Evolutionary conservation across 2,797 vertebrate species (phyloP).

Genomic region (Rhabdophis nuchalis): DNA sequence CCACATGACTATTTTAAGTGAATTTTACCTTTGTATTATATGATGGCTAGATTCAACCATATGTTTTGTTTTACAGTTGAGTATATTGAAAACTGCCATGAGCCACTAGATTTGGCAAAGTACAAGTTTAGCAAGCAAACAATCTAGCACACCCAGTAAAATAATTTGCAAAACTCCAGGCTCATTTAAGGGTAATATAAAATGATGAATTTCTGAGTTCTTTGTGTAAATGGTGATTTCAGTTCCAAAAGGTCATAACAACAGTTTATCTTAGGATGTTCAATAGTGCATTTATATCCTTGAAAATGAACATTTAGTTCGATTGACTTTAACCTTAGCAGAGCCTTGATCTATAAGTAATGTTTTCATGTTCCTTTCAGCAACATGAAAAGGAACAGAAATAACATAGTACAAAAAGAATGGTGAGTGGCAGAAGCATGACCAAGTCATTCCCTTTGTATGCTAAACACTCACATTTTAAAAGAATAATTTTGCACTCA

Average conservation of each 20-base stretch:
- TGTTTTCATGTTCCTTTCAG: constrained; percentile 20
- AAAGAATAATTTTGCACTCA: neutral
- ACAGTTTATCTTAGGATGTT: constrained; percentile 4
- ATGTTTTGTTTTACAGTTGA: neutral
- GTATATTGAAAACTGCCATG: neutral
- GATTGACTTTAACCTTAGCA: neutral
- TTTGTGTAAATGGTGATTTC: neutral
- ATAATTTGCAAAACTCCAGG: neutral
- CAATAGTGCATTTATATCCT: constrained; percentile 15
- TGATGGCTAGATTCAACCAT: neutral
- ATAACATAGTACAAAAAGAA: constrained; percentile 8
- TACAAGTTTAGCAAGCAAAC: neutral
- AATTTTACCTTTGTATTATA: neutral
- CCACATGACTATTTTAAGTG: neutral
- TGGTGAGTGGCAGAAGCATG: neutral
- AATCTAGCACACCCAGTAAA: neutral
- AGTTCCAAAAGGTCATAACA: neutral
- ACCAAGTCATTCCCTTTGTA: neutral
- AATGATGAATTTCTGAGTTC: neutral
- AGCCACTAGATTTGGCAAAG: neutral
- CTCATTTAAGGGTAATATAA: neutral
- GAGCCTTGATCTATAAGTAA: neutral
- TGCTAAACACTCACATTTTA: constrained; percentile 12
- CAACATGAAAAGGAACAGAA: neutral
- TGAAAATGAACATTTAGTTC: neutral